These are phyloP conservation scores for Phymorhynchus buccinoides DNA, from an alignment of 1,140 invertebrate genomes.

Conservation along the genomic window DNA sequence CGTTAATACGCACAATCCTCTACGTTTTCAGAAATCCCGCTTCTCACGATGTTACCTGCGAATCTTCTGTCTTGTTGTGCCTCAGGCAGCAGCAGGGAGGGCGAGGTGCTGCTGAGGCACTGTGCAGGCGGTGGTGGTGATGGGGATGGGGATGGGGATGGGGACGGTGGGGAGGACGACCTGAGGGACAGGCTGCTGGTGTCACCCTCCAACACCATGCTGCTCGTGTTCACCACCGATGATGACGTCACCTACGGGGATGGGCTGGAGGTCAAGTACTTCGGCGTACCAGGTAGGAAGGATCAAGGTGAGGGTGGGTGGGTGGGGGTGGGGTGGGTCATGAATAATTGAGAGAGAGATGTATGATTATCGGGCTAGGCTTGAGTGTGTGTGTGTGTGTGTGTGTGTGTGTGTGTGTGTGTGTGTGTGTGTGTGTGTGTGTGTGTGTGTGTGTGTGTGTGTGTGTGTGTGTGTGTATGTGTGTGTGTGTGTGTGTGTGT, in stretches of 20 bases:
- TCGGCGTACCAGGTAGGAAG: background rate
- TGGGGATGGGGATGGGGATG: too few species aligned
- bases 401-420: too few species aligned
- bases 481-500: constrained; percentile 17
- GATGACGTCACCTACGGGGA: background rate
- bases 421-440: too few species aligned
- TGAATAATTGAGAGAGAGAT: constrained; percentile 33
- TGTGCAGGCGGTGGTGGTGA: background rate
- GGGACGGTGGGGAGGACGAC: background rate
- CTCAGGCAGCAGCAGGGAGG: background rate
- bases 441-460: background rate
- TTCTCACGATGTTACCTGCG: too few species aligned
- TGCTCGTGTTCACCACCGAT: background rate
- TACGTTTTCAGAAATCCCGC: too few species aligned
- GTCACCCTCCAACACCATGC: background rate
- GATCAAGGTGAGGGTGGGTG: background rate
- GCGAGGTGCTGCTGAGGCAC: constrained; percentile 5
- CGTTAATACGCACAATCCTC: too few species aligned
- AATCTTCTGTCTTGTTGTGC: too few species aligned
- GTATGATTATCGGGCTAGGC: constrained; percentile 24
- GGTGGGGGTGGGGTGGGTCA: background rate
- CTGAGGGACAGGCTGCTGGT: background rate
- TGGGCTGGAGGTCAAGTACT: constrained; percentile 7
- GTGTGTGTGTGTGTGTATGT: constrained; percentile 17
- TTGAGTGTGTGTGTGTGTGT: background rate